Evolutionary conservation across 2,113 vertebrate species (phyloP), one percentile per base, ranked within the genome.

Genomic region (Oxyura jamaicensis): DNA sequence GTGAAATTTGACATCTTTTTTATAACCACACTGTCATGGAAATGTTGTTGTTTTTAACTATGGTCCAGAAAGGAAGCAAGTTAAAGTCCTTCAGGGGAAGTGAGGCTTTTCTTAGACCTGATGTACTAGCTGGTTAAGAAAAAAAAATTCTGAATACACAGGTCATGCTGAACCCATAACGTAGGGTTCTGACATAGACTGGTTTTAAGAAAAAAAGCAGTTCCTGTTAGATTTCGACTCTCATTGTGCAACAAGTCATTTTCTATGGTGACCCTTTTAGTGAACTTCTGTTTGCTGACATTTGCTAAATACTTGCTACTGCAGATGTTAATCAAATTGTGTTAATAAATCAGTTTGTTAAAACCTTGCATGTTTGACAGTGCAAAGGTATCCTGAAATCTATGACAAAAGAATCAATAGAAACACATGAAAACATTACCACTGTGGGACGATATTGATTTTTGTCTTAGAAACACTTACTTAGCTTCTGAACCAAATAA

Each of bases 371-470:
- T 92, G 91, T 93, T 93, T 95, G 91, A 95, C 86, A 95, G 62
- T 96, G 77, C 86, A 83, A 89, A 89, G 67, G 80, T 91, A 69
- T 93, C 62, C 94, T 91, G 77, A 93, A 89, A 96, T 94, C 95
- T 87, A 6, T 82, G 74, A 95, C 88, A 93, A 92, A 96, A 91
- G 81, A 46, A 96, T 96, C 96, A 89, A 97, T 96, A 96, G 41
- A 71, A 89, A 29, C 69, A 59, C 62, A 94, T 77, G 81, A 95
- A 96, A 96, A 96, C 83, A 16, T 92, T 92, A 94, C 88, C 92
- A 79, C 92, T 91, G 67, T 92, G 80, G 91, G 88, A 96, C 88
- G 92, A 58, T 86, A 96, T 96, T 96, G 96, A 97, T 97, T 95
- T 96, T 93, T 94, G 88, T 95, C 77, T 59, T 66, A 77, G 83